phyloP scores from a whole-genome alignment of 2,888 invertebrate genomes.

The Athripsodes cinereus region DNA sequence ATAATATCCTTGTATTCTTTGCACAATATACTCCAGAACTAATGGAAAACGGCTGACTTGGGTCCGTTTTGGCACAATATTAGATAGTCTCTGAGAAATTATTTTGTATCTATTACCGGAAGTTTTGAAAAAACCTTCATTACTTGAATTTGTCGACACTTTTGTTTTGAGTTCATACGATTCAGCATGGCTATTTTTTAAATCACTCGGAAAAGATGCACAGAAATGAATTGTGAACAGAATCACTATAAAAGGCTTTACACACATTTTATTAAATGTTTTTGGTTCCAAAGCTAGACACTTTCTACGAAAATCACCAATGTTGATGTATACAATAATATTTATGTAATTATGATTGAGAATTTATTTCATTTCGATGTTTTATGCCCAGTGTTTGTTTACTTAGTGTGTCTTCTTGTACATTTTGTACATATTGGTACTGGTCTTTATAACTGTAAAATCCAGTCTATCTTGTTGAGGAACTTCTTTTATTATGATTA shows the following conservation, averaged over 20 bases:
- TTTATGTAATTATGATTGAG: no score
- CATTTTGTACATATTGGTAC: background rate
- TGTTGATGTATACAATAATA: no score
- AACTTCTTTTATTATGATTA: background rate
- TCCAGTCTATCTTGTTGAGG: background rate
- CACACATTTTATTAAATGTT: background rate
- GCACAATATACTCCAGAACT: slow-evolving; percentile 60
- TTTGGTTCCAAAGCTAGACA: background rate
- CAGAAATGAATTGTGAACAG: background rate
- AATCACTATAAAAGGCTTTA: background rate
- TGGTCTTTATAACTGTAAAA: background rate
- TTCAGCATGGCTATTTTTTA: no score
- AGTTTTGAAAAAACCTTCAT: no score
- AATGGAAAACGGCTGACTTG: slow-evolving; percentile 56
- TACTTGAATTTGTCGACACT: no score
- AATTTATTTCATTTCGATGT: no score
- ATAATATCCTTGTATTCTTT: slow-evolving; percentile 62
- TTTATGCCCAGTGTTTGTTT: background rate
- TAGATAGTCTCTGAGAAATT: background rate
- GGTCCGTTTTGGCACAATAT: slow-evolving; percentile 1
- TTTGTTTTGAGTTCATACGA: no score
- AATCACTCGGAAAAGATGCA: background rate
- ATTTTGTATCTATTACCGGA: background rate
- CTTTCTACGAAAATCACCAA: no score
- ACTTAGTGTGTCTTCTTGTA: background rate